Evolutionary conservation across 1,140 invertebrate genomes (phyloP), one percentile per base, ranked within the genome.

Genomic region (Phortica variegata): DNA sequence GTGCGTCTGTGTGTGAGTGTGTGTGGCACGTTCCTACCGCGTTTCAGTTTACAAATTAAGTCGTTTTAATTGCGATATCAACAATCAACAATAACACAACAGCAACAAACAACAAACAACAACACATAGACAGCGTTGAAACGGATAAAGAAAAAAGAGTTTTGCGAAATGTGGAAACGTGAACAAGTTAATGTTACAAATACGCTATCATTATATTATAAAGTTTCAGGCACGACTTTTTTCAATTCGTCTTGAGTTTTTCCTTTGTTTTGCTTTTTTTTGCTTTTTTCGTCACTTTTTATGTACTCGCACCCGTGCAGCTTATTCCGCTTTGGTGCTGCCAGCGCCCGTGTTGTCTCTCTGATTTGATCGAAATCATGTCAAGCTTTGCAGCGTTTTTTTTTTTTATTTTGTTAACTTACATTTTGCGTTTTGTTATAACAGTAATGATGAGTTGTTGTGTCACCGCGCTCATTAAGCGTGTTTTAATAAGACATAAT

Each of bases 61-160:
- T 72, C 69, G 47, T 48, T 62, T 72, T 72, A 72, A 72, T 72
- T 72, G 69, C 54, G 63, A 72, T 72, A 72, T 72, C 68, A 68
- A 56, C 58, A 65, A 42, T 34, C 16, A 34, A 20, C 16, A n/a
- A 42, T 23, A n/a, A n/a, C n/a, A n/a, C n/a, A n/a, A n/a, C n/a
- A n/a, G n/a, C n/a, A n/a, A n/a, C n/a, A n/a, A n/a, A n/a, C n/a
- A n/a, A n/a, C n/a, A n/a, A n/a, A n/a, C n/a, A n/a, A n/a, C n/a
- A n/a, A n/a, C n/a, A n/a, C n/a, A n/a, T n/a, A n/a, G n/a, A n/a
- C n/a, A n/a, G n/a, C n/a, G n/a, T n/a, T n/a, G n/a, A 52, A 66
- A 54, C 63, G 63, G 62, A 68, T 66, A 63, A 63, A 68, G 54
- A 43, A 40, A 40, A 48, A 56, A 40, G 46, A 63, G 66, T 59